Evolutionary conservation across 1,140 invertebrate species (phyloP).

Genomic region (Trichonephila clavata): DNA sequence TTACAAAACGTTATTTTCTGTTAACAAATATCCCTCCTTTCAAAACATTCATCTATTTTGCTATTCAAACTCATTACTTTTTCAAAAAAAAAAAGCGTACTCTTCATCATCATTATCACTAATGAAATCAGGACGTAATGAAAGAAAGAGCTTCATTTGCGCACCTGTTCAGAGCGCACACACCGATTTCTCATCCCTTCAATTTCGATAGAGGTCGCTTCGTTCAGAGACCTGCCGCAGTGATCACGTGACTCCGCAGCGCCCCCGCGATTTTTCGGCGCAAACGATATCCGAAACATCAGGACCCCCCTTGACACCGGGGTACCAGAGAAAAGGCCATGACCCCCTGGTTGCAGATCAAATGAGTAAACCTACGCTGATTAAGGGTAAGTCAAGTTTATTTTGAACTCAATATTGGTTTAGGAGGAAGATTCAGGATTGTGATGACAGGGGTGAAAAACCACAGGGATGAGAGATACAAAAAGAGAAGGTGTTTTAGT

Average conservation of each 20-base stretch:
- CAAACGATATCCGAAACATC: conserved; percentile 50
- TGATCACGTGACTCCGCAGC: conserved; percentile 74
- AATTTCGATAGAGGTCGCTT: conserved; percentile 22
- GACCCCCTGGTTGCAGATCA: background rate
- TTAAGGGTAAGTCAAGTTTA: background rate
- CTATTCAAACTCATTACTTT: background rate
- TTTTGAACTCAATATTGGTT: background rate
- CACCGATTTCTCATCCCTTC: background rate
- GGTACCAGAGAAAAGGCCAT: background rate
- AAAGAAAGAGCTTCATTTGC: background rate
- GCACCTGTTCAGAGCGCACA: conserved; percentile 3
- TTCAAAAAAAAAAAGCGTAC: background rate
- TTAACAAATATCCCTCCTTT: too few relatives aligned
- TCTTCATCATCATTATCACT: conserved; percentile 10
- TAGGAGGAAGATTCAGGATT: background rate
- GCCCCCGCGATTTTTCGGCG: conserved; percentile 64
- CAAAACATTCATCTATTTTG: too few relatives aligned
- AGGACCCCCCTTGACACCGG: background rate
- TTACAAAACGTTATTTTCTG: too few relatives aligned
- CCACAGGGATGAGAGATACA: background rate
- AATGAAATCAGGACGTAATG: background rate
- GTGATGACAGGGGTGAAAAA: background rate
- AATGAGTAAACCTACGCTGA: background rate
- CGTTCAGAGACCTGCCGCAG: conserved; percentile 64
- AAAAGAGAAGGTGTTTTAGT: background rate